Percentiles rank a stretch among this genome's conserved stretches.
Evolutionary conservation across 1,140 invertebrate genomes (phyloP).

Genomic region (Euglossa dilemma): DNA sequence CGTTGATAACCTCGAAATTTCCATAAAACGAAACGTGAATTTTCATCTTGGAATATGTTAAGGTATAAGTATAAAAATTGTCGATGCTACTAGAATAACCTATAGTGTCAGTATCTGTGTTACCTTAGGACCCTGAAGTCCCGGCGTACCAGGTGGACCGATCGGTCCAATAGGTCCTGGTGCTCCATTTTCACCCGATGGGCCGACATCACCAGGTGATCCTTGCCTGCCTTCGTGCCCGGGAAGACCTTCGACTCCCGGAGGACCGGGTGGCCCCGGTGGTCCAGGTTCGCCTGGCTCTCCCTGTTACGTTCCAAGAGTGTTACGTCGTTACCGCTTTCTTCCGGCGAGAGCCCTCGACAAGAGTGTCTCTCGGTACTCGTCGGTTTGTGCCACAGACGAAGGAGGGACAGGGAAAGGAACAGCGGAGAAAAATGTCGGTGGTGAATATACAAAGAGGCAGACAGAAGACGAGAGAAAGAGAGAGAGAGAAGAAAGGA

Average conservation of each 20-base stretch:
- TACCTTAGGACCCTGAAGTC: constrained; percentile 88
- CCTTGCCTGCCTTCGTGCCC: constrained; percentile 92
- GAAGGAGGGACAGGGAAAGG: constrained; percentile 53
- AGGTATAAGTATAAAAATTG: background rate
- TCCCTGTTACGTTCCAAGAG: constrained; percentile 85
- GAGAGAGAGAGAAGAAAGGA: background rate
- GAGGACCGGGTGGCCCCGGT: constrained; percentile 91
- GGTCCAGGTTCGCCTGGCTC: constrained; percentile 95
- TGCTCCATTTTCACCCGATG: constrained; percentile 85
- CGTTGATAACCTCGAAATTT: background rate
- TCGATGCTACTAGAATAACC: background rate
- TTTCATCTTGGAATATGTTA: background rate
- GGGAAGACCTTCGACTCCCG: constrained; percentile 89
- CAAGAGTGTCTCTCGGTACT: constrained; percentile 69
- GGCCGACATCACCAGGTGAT: constrained; percentile 87
- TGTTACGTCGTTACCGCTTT: constrained; percentile 69
- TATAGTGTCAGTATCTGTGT: constrained; percentile 48
- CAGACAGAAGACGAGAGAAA: constrained; percentile 26
- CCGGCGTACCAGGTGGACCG: constrained; percentile 87
- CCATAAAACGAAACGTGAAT: background rate
- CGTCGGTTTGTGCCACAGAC: constrained; percentile 67
- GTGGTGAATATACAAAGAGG: constrained; percentile 26
- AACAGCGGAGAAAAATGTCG: constrained; percentile 18
- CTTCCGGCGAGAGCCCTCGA: constrained; percentile 70
- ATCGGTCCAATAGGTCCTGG: constrained; percentile 87